Evolutionary conservation across 2,113 vertebrate genomes (phyloP).

Genomic region (Peromyscus maniculatus): DNA sequence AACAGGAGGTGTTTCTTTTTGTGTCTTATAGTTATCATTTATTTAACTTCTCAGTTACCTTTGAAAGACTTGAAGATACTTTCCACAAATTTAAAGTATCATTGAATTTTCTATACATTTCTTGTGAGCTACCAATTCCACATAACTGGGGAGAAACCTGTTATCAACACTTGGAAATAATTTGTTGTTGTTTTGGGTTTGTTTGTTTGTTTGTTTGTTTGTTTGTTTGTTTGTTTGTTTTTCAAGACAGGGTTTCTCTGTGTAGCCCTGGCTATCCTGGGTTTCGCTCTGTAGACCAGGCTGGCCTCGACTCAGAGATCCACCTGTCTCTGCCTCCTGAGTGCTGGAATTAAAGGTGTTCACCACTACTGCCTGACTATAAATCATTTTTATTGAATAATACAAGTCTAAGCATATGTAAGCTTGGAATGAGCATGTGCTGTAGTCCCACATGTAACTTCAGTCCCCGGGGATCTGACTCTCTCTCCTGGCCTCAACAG

Average conservation of each 20-base stretch:
- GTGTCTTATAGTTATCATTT: background rate
- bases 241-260: background rate
- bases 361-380: background rate
- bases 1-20: background rate
- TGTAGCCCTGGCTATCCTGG: background rate
- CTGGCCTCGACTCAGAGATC: background rate
- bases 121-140: conserved; percentile 8
- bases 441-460: background rate
- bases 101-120: background rate
- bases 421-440: background rate
- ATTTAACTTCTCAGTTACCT: conserved; percentile 15
- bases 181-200: background rate
- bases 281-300: background rate
- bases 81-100: background rate
- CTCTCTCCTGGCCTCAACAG: background rate
- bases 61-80: background rate
- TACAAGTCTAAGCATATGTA: background rate
- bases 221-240: background rate
- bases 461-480: too few species aligned
- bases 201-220: background rate
- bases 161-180: background rate
- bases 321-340: background rate
- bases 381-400: conserved; percentile 43
- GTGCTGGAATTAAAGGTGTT: background rate
- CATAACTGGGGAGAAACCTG: background rate